These are phyloP conservation scores for Ramphastos sulfuratus DNA, from an alignment of 2,113 vertebrate genomes.

Conservation along the genomic window DNA sequence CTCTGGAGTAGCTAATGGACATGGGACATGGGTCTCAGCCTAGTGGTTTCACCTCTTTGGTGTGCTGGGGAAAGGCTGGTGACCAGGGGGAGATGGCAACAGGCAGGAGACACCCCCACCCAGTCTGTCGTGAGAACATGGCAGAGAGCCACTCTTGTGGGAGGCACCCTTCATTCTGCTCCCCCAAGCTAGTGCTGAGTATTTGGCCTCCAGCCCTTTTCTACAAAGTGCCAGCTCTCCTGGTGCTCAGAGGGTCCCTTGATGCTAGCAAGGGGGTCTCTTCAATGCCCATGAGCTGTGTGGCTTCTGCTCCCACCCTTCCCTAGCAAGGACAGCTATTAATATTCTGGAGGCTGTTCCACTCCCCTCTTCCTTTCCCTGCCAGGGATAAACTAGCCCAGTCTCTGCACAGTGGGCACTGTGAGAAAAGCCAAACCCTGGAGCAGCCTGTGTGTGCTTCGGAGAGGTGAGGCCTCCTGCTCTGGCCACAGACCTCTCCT, in stretches of 20 bases:
- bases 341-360: background rate
- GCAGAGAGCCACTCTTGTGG: background rate
- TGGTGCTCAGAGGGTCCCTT: background rate
- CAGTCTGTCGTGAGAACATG: background rate
- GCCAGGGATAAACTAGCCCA: background rate
- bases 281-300: background rate
- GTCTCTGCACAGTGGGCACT: background rate
- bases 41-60: background rate
- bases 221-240: background rate
- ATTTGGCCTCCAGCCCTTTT: background rate
- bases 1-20: background rate
- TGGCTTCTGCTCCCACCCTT: background rate
- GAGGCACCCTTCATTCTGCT: background rate
- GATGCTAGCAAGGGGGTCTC: background rate
- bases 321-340: slow-evolving; percentile 14
- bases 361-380: slow-evolving; percentile 30
- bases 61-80: background rate
- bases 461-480: background rate
- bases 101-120: background rate
- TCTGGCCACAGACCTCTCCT: background rate
- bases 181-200: fast-evolving
- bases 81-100: background rate
- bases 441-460: background rate
- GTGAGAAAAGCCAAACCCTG: slow-evolving; percentile 3
- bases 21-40: background rate